Evolutionary conservation across 2,888 invertebrate genomes (phyloP).

Genomic region (Agrochola lota): DNA sequence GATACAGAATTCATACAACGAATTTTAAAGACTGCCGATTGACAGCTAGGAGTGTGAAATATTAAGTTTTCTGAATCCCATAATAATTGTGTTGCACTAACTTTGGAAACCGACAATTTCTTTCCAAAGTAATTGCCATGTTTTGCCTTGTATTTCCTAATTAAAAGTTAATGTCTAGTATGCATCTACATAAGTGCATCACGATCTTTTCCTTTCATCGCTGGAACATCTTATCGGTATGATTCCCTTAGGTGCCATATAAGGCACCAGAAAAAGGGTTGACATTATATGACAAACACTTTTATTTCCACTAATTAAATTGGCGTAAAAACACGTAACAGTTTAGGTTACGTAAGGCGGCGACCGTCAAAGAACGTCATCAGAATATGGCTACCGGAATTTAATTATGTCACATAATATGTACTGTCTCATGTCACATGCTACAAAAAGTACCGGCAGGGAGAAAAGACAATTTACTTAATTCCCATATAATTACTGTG

Average conservation of each 20-base stretch:
- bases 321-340: slow-evolving; percentile 29
- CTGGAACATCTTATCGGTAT: background rate
- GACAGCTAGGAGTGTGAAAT: background rate
- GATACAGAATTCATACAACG: too few relatives aligned
- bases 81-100: background rate
- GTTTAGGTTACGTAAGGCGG: slow-evolving; percentile 18
- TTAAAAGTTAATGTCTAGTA: background rate
- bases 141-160: background rate
- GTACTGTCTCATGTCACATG: slow-evolving; percentile 35
- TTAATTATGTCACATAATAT: slow-evolving; percentile 46
- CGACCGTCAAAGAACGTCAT: slow-evolving; percentile 12
- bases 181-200: background rate
- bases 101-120: too few relatives aligned
- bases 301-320: slow-evolving; percentile 13
- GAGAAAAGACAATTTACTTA: slow-evolving; percentile 1
- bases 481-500: slow-evolving; percentile 32
- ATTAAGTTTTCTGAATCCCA: background rate
- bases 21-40: too few relatives aligned
- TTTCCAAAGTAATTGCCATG: background rate
- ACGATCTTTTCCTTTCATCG: background rate
- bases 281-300: slow-evolving; percentile 38
- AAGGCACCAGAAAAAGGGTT: slow-evolving; percentile 22
- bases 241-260: background rate
- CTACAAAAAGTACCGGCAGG: slow-evolving; percentile 42
- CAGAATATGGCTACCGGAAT: slow-evolving; percentile 31